Evolutionary conservation across 2,888 invertebrate species (phyloP), one percentile per base, ranked within the genome.

Genomic region (Caenorhabditis imperialis): DNA sequence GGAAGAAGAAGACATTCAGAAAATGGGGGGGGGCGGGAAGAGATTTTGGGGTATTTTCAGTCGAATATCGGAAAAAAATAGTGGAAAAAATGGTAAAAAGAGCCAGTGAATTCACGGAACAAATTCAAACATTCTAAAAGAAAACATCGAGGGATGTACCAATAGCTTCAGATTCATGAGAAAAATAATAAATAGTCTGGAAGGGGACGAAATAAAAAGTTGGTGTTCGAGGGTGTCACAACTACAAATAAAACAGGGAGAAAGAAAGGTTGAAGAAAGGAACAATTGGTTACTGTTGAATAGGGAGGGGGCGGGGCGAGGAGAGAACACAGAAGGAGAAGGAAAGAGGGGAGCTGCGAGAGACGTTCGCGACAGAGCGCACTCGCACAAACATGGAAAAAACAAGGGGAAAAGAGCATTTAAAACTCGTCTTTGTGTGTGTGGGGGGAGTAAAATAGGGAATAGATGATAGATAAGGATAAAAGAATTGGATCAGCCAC

Each of bases 251-350:
- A 38, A 61, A 54, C 60, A 61, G 61, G 48, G 37, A 23, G 30
- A 16, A 40, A 30, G 23, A 14, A n/a, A 42, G 38, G 33, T 16
- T 25, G 25, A 37, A n/a, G 18, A n/a, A 38, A 54, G 47, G n/a
- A 53, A n/a, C 22, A 44, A 14, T 45, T 35, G n/a, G n/a, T 44
- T 54, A 48, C 60, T 60, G 57, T 20, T 18, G 12, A 30, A 22
- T 55, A 20, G 23, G 16, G 6, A 20, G 35, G 45, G 16, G 48
- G 22, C 20, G 23, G 22, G 37, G 47, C 38, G 38, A 47, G 42
- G 30, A 45, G 55, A 55, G 55, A 63, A 61, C 63, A 73, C 63
- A 73, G 72, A 65, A 60, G 62, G 65, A 73, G 65, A 73, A 45
- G 44, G 60, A 67, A 53, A 55, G 60, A 37, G 18, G 16, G 12